Conservation (phyloP, 30 jellyfish, hydroid and myxozoan genomes). For the Hydra vulgaris region DNA sequence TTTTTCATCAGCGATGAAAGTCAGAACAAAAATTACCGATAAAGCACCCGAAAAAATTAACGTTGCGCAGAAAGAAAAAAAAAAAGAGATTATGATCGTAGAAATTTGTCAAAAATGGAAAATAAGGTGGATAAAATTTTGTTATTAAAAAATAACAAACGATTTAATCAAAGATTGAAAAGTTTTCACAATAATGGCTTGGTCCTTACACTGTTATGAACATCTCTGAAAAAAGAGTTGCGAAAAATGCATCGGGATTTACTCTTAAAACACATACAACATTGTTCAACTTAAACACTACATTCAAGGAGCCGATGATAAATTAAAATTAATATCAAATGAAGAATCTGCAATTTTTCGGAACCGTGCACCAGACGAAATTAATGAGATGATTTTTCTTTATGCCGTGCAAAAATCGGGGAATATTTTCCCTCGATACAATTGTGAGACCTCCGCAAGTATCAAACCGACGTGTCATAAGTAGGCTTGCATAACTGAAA, state of each 20-base stretch:
- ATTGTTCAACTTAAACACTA: background rate
- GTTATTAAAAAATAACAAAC: constrained; percentile 5
- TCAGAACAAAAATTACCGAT: constrained; percentile 9
- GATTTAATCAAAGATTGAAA: constrained; percentile 11
- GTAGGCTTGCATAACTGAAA: background rate
- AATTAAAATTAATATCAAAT: background rate
- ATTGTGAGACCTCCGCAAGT: background rate
- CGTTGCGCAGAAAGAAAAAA: constrained; percentile 1
- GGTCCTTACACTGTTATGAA: constrained; percentile 4
- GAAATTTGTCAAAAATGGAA: constrained; percentile 1
- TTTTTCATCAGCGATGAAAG: background rate
- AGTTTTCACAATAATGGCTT: background rate
- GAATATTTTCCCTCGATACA: background rate
- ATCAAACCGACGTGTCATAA: background rate
- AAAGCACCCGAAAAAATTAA: constrained; percentile 19
- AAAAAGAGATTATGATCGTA: constrained; percentile 17
- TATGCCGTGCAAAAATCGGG: background rate
- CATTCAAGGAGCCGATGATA: background rate
- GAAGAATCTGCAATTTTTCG: too few species aligned
- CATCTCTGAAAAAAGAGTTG: background rate
- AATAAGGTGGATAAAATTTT: background rate
- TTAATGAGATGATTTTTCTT: too few species aligned
- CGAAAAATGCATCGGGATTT: background rate
- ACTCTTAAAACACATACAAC: background rate
- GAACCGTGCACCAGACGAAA: background rate